Conservation (phyloP, 2,113 vertebrate genomes). For the Xenus cinereus region DNA sequence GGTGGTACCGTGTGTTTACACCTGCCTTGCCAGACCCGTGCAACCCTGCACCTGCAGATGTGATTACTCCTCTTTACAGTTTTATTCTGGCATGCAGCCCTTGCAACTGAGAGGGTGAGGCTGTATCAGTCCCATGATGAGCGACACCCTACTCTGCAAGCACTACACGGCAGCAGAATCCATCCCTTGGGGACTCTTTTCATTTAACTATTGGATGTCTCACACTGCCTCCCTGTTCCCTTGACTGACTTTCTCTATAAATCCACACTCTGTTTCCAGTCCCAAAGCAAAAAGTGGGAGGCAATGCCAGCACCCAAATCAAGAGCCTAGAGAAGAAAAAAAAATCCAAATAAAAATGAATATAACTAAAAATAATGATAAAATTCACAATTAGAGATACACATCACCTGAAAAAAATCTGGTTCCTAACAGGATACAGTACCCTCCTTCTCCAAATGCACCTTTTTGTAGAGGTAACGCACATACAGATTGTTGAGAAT, state of each 20-base stretch:
- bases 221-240: neutral
- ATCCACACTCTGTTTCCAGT: neutral
- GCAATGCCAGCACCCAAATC: neutral
- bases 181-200: neutral
- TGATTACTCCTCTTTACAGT: neutral
- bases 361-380: neutral
- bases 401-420: neutral
- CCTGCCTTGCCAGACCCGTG: neutral
- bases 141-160: neutral
- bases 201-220: neutral
- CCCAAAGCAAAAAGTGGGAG: neutral
- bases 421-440: neutral
- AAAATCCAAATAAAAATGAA: neutral
- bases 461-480: slow-evolving; percentile 51
- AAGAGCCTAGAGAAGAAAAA: neutral
- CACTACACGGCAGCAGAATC: neutral
- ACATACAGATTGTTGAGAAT: slow-evolving; percentile 42
- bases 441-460: neutral
- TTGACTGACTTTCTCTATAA: neutral
- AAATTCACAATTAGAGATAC: neutral
- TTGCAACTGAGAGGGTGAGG: neutral
- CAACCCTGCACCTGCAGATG: neutral
- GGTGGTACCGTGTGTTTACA: neutral
- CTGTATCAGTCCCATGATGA: neutral
- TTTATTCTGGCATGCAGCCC: neutral